Base-by-base conservation (phyloP, 1,140 invertebrate genomes). In the Drosophila repletoides region DNA sequence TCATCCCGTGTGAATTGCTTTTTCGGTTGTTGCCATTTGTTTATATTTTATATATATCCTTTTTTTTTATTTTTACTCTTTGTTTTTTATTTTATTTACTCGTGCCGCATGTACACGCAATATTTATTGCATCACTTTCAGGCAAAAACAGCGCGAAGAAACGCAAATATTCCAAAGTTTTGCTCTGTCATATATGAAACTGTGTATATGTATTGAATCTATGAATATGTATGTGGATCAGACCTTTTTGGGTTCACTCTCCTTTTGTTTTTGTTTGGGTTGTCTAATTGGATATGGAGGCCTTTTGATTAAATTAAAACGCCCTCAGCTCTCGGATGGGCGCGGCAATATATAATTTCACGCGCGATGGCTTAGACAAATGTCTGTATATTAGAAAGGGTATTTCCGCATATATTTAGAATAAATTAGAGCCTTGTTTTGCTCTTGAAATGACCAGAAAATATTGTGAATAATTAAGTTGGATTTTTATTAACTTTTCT, bases 81-180 rank as follows among this genome's bases (percentile, higher is more conserved):
- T 19, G 6, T 45, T 73, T 64, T n/a, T 59, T 64, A 29, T 55
- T 70, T 73, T 69, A 59, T 69, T 65, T 65, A 65, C 69, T 43
- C 58, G 36, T 70, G 22, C 28, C 33, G 53, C 58, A 51, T 41
- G 53, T 41, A 38, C 45, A 51, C 29, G 9, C 69, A 67, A 74
- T 71, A 80, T 75, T 80, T 80, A 80, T 80, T 75, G 49, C 76
- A 80, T 59, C 58, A 74, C 67, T 79, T 66, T 67, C 41, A n/a
- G 40, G 24, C 56, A 63, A 40, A 49, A 26, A 24, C 22, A 26
- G 33, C 17, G 48, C 31, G 46, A 21, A 51, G 28, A 12, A 24
- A 12, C 24, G 34, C 6, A 45, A 40, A 61, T 31, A 51, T 36
- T 49, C 2, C 29, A 26, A n/a, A 24, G 12, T 53, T 7, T 29